Conservation (phyloP, 1,140 invertebrate species). For the Asobara japonica region DNA sequence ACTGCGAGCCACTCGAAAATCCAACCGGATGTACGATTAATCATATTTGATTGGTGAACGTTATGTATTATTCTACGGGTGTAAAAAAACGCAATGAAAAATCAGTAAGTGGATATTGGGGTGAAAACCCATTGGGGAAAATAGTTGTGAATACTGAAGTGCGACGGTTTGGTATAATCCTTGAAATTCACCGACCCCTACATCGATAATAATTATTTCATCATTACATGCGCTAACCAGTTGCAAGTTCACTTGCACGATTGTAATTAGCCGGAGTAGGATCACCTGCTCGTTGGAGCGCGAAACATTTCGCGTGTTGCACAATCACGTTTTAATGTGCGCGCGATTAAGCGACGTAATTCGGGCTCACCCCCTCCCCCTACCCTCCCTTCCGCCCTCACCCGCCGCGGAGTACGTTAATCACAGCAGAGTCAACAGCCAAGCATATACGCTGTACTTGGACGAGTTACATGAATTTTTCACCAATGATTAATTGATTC, state of each 20-base stretch:
- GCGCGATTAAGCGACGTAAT: constrained; percentile 33
- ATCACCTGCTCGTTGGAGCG: constrained; percentile 31
- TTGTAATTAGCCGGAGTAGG: constrained; percentile 23
- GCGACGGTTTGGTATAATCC: neutral
- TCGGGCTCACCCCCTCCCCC: neutral
- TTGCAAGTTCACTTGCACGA: constrained; percentile 19
- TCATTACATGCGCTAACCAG: constrained; percentile 18
- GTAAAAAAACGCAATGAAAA: neutral
- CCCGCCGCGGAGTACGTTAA: constrained; percentile 20
- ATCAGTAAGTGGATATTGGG: constrained; percentile 1
- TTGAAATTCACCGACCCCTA: neutral
- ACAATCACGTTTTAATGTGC: constrained; percentile 33
- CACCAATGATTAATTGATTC: constrained; percentile 28
- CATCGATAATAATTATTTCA: constrained; percentile 24
- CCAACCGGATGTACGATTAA: constrained; percentile 13
- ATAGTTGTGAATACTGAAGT: neutral
- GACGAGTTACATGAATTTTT: constrained; percentile 4
- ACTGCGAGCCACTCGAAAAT: neutral
- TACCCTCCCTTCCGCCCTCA: neutral
- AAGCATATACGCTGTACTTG: neutral
- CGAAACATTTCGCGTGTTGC: constrained; percentile 34
- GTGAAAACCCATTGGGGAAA: neutral
- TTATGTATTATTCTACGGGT: neutral
- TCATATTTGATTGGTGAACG: constrained; percentile 8
- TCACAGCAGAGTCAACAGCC: constrained; percentile 14